Evolutionary conservation across 2,113 vertebrate genomes (phyloP).

Genomic region (Turnix velox): DNA sequence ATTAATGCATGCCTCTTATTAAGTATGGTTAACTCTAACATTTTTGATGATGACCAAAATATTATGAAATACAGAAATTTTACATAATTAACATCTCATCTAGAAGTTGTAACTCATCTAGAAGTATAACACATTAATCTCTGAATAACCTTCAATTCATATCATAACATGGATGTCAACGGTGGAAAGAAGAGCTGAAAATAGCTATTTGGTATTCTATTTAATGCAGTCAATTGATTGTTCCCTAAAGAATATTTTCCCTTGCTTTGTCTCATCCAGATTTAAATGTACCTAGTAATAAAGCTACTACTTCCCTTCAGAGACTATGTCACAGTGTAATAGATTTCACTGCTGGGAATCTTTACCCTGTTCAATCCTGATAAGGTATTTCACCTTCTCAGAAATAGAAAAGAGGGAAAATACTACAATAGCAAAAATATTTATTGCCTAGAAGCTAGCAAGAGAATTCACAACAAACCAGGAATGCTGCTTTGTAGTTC

Average conservation of each 20-base stretch:
- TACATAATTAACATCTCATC: background rate
- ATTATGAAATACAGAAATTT: background rate
- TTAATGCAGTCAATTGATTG: background rate
- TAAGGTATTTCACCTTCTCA: constrained; percentile 18
- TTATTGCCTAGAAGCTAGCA: background rate
- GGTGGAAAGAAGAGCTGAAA: constrained; percentile 1
- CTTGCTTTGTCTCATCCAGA: background rate
- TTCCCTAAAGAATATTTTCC: constrained; percentile 37
- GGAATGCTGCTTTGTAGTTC: background rate
- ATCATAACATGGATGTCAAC: background rate
- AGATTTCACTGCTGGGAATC: constrained; percentile 30
- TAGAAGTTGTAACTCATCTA: background rate
- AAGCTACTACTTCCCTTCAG: constrained; percentile 22
- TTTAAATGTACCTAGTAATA: constrained; percentile 33
- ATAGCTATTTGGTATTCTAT: constrained; percentile 4
- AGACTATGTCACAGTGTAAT: constrained; percentile 7
- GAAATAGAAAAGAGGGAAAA: background rate
- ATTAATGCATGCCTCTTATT: background rate
- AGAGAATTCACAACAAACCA: background rate
- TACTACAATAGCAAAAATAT: background rate
- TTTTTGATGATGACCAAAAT: background rate
- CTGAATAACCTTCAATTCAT: background rate
- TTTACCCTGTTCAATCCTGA: background rate
- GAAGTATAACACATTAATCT: background rate
- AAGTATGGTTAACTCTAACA: background rate